phyloP scores from a whole-genome alignment of 2,797 vertebrate species.

The Argyrosomus regius region DNA sequence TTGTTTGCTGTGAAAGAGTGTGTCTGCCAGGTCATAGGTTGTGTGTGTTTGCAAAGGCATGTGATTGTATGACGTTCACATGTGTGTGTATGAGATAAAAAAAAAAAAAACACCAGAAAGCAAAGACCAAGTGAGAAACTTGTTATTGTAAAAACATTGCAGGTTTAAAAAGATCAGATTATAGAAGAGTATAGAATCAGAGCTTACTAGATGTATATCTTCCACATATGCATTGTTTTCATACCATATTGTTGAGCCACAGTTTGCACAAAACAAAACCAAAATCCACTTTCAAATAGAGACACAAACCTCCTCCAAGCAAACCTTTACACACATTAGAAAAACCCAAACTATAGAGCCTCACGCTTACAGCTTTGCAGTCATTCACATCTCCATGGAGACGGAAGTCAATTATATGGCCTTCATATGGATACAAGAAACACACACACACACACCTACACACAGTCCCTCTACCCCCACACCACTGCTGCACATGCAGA shows the following conservation, averaged over 20 bases:
- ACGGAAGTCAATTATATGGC: slow-evolving; percentile 65
- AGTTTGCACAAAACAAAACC: slow-evolving; percentile 4
- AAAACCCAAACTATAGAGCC: slow-evolving; percentile 35
- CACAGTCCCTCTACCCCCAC: background rate
- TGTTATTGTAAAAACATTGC: background rate
- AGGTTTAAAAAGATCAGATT: background rate
- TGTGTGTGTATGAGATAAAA: background rate
- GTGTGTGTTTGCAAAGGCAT: slow-evolving; percentile 4
- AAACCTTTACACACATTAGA: slow-evolving; percentile 26
- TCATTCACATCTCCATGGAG: slow-evolving; percentile 72
- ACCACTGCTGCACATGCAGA: slow-evolving; percentile 10
- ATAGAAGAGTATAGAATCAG: background rate
- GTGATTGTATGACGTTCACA: background rate
- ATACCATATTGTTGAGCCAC: background rate
- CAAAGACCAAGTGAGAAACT: background rate
- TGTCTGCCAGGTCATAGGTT: background rate
- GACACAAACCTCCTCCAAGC: slow-evolving; percentile 18
- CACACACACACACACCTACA: slow-evolving; percentile 8
- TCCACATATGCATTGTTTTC: background rate
- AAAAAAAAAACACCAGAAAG: background rate
- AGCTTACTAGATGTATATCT: background rate
- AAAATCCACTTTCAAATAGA: slow-evolving; percentile 14
- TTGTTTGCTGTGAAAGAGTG: background rate
- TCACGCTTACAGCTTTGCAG: slow-evolving; percentile 33
- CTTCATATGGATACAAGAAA: slow-evolving; percentile 52